Conservation (phyloP, 1,140 invertebrate species). For the Oedothorax gibbosus region DNA sequence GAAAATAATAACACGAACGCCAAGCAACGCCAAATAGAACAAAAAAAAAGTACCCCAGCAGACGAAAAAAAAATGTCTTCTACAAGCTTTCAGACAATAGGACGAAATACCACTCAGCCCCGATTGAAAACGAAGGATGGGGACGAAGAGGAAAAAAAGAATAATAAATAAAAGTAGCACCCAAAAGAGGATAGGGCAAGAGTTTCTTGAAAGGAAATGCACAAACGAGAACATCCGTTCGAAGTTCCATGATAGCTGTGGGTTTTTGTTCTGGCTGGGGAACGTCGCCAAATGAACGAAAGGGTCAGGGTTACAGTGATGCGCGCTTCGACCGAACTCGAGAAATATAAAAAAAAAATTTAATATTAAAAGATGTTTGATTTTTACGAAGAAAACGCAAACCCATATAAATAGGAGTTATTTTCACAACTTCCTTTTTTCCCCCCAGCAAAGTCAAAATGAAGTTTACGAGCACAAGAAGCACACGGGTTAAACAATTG, state of each 20-base stretch:
- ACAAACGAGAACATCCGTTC: conserved; percentile 34
- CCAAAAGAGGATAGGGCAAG: conserved; percentile 5
- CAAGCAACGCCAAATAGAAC: too few species aligned
- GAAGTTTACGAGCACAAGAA: too few species aligned
- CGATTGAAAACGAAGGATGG: conserved; percentile 2
- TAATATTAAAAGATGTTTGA: too few species aligned
- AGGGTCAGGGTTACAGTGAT: too few species aligned
- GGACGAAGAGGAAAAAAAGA: background rate
- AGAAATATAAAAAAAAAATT: too few species aligned
- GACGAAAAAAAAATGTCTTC: conserved; percentile 5
- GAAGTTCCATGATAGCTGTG: background rate
- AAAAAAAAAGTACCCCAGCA: background rate
- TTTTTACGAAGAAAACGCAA: too few species aligned
- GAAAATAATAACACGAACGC: conserved; percentile 13
- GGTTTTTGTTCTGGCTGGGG: background rate
- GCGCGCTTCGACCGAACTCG: too few species aligned
- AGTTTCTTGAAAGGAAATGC: conserved; percentile 30
- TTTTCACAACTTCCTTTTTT: too few species aligned
- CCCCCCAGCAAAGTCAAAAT: too few species aligned
- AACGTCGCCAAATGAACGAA: conserved; percentile 19
- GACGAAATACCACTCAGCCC: conserved; percentile 18
- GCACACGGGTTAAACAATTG: too few species aligned
- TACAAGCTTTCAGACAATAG: conserved; percentile 15
- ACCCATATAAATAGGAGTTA: too few species aligned
- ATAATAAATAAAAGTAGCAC: background rate